Evolutionary conservation across 2,113 vertebrate species (phyloP).

Genomic region (Ceratotherium simum): DNA sequence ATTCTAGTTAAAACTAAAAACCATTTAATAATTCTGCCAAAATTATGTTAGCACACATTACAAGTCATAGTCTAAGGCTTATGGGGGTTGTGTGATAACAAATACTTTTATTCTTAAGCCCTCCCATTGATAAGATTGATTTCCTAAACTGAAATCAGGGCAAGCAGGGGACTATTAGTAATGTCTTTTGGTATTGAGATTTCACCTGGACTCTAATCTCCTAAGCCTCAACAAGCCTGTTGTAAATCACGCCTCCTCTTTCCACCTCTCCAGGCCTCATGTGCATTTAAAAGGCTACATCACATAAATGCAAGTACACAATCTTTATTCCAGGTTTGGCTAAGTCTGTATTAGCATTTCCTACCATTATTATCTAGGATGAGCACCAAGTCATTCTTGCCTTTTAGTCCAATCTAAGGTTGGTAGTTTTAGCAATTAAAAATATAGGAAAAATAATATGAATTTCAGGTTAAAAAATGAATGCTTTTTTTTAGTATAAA

Average conservation of each 20-base stretch:
- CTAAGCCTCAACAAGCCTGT: not conserved
- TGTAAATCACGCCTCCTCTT: not conserved
- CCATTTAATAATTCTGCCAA: not conserved
- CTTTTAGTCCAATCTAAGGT: not conserved
- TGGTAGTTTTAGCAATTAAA: not conserved
- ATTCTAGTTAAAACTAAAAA: not conserved
- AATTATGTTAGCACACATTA: not conserved
- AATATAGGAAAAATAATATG: not conserved
- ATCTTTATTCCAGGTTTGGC: not conserved
- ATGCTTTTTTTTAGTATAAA: not conserved
- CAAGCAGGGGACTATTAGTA: not conserved
- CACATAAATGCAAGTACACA: not conserved
- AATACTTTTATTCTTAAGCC: not conserved
- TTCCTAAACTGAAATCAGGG: not conserved
- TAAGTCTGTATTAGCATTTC: not conserved
- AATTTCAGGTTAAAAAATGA: constrained; percentile 25
- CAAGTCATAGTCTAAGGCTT: not conserved
- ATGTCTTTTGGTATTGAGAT: not conserved
- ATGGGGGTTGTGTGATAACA: not conserved
- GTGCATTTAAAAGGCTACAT: not conserved
- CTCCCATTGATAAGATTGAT: not conserved
- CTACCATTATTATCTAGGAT: not conserved
- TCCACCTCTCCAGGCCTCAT: rapidly evolving
- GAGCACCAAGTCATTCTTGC: not conserved
- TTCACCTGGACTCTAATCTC: not conserved